These are phyloP conservation scores for Molorchus minor DNA, from an alignment of 2,888 invertebrate species.

Conservation along the genomic window DNA sequence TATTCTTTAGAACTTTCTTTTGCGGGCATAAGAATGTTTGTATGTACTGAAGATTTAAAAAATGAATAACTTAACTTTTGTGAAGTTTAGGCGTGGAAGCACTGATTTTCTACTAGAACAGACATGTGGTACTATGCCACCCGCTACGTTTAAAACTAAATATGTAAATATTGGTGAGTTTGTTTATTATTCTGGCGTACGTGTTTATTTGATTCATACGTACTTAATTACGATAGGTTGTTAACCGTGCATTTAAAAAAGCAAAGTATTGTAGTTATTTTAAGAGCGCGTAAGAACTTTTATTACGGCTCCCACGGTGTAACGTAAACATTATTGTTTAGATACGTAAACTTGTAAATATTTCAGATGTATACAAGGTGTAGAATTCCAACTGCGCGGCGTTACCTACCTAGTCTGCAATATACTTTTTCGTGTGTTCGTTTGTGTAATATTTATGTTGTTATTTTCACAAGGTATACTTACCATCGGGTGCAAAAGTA, in stretches of 20 bases:
- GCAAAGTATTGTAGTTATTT: conserved; percentile 5
- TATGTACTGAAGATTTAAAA: too few relatives aligned
- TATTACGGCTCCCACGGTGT: conserved; percentile 11
- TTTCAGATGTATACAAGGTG: background rate
- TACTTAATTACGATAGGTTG: conserved; percentile 18
- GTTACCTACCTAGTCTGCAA: background rate
- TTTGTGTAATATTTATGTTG: background rate
- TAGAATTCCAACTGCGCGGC: background rate
- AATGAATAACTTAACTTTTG: too few relatives aligned
- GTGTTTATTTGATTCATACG: conserved; percentile 16
- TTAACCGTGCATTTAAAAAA: conserved; percentile 7
- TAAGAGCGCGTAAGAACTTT: conserved; percentile 9
- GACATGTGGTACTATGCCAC: background rate
- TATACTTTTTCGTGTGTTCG: background rate
- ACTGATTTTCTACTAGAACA: too few relatives aligned
- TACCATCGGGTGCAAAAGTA: too few relatives aligned
- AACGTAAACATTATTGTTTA: conserved; percentile 11
- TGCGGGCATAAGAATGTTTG: too few relatives aligned
- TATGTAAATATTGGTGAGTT: conserved; percentile 18
- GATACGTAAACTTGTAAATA: conserved; percentile 5
- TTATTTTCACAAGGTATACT: background rate
- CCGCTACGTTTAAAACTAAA: conserved; percentile 4
- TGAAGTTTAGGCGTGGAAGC: too few relatives aligned
- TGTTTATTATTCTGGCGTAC: conserved; percentile 17
- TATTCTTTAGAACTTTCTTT: too few relatives aligned